Evolutionary conservation across 2,113 vertebrate species (phyloP), one percentile per base, ranked within the genome.

Genomic region (Vicugna pacos): DNA sequence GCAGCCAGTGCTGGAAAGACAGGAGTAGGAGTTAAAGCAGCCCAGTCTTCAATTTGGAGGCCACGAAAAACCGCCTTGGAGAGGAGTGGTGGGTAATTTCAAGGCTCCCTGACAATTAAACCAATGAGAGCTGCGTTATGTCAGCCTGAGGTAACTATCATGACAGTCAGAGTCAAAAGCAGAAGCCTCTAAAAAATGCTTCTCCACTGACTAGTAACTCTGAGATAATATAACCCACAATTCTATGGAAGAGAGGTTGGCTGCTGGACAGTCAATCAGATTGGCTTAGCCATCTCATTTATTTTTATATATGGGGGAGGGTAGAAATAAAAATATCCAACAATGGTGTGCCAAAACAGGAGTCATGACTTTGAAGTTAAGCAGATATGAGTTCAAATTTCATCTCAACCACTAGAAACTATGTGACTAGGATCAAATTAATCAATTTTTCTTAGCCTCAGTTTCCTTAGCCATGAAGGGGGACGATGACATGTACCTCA

Each of bases 21-120:
- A 0, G 8, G 48, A 76, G 46, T 46, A 69, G 52, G 73, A 95
- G 7, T 32, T 88, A 60, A 64, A 67, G 19, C 26, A 77, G 28
- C 48, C 16, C 48, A 46, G 35, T 22, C 76, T 81, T 92, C 73
- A 73, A 60, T 75, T 48, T 89, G 70, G 48, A 88, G 50, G 80
- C 56, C 35, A 22, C 42, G 38, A 56, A 42, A n/a, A 16, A 28
- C 3, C 58, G 56, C n/a, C 16, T 82, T 91, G n/a, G 67, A 94
- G 67, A 82, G n/a, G 54, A 60, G 35, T 4, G 1, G 35, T 86
- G n/a, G 62, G 73, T 75, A 19, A 82, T 50, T 60, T 81, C 58
- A 92, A 96, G 87, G 42, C 50, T 95, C 32, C 64, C 17, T 5
- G 83, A 48, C 52, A 93, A 69, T 89, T 86, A 97, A 82, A 48